A percentile compares a stretch with the other conserved stretches of the same genome.
phyloP scores from a whole-genome alignment of 2,113 vertebrate genomes.

The Cathartes aura region DNA sequence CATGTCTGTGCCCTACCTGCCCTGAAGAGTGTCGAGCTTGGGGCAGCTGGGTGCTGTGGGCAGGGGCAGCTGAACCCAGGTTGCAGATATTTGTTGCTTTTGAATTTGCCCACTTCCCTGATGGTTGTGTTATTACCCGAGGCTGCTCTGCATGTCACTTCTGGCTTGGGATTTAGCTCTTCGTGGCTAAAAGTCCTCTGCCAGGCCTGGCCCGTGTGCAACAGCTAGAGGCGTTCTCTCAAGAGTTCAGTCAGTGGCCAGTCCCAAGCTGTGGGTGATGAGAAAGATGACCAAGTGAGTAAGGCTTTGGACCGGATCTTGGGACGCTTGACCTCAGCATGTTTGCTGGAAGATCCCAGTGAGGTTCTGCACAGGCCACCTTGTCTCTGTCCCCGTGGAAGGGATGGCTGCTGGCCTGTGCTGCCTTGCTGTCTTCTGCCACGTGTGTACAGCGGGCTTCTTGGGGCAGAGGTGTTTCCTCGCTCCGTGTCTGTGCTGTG shows the following conservation, averaged over 20 bases:
- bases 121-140: fast-evolving
- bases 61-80: not conserved
- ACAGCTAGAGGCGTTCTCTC: not conserved
- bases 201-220: not conserved
- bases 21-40: fast-evolving
- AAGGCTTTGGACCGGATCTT: not conserved
- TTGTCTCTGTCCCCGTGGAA: conserved; percentile 56
- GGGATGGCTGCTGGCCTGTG: not conserved
- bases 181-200: not conserved
- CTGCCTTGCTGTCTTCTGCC: not conserved
- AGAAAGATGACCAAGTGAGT: not conserved
- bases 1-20: not conserved
- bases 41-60: not conserved
- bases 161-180: not conserved
- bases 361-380: not conserved
- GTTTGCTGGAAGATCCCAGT: not conserved
- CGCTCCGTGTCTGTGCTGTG: fast-evolving
- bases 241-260: not conserved
- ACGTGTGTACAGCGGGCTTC: not conserved
- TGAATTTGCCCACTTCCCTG: not conserved
- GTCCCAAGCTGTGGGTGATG: not conserved
- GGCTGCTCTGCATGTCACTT: not conserved
- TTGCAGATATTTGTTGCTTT: not conserved
- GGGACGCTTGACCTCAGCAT: not conserved
- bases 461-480: not conserved